Percentiles rank a stretch among this genome's conserved stretches.
Evolutionary conservation across 2,797 vertebrate species (phyloP).

Genomic region (Gallinago nigripennis): DNA sequence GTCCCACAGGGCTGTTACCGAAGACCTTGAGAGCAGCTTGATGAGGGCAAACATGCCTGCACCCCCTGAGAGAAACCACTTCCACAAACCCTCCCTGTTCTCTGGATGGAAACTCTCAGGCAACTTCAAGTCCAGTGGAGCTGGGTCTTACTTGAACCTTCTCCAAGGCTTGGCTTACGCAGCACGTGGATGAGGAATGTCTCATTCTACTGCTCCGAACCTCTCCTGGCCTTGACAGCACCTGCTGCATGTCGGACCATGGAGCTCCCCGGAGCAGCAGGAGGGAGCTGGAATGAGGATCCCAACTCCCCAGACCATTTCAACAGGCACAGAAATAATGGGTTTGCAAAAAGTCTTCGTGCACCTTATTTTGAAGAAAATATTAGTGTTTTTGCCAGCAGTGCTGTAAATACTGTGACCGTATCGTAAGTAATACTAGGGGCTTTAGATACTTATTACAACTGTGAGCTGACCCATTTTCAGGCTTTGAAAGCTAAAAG

Average conservation of each 20-base stretch:
- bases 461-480: constrained; percentile 49
- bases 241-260: accelerated
- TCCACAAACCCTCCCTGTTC: neutral
- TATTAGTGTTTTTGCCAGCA: neutral
- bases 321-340: accelerated
- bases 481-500: neutral
- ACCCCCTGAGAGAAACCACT: neutral
- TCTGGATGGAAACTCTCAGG: neutral
- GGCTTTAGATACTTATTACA: neutral
- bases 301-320: neutral
- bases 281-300: neutral
- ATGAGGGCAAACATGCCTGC: neutral
- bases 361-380: neutral
- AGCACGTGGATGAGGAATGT: neutral
- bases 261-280: neutral
- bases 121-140: neutral
- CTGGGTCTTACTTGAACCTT: neutral
- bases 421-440: neutral
- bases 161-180: neutral
- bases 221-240: neutral
- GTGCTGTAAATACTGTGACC: neutral
- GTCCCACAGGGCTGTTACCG: neutral
- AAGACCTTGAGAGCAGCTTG: neutral
- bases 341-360: neutral
- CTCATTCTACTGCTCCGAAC: neutral